A percentile compares a stretch with the other conserved stretches of the same genome.
Evolutionary conservation across 2,888 invertebrate genomes (phyloP).

Genomic region (Phaedon cochleariae): DNA sequence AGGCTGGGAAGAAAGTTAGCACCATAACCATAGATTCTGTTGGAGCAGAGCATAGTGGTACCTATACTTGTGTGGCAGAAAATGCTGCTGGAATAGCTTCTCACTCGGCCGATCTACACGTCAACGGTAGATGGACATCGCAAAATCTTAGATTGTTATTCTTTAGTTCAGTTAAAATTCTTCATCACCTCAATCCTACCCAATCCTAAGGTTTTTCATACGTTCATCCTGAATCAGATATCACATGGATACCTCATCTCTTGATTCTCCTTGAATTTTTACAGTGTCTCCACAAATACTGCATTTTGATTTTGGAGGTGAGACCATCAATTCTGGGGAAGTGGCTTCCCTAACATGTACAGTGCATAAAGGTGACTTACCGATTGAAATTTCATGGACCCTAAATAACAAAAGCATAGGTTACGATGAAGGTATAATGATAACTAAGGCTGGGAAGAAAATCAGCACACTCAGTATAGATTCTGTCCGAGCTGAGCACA

Average conservation of each 20-base stretch:
- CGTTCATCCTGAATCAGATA: no score
- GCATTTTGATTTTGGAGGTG: constrained; percentile 67
- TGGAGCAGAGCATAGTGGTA: constrained; percentile 73
- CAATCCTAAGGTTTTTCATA: no score
- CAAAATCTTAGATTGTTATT: constrained; percentile 42
- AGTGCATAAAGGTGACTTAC: constrained; percentile 76
- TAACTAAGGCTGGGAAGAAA: constrained; percentile 61
- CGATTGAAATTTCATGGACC: constrained; percentile 71
- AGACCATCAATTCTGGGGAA: constrained; percentile 72
- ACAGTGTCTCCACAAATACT: constrained; percentile 65
- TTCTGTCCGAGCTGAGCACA: constrained; percentile 71
- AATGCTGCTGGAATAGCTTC: constrained; percentile 73
- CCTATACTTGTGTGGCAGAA: constrained; percentile 78
- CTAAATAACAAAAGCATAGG: constrained; percentile 64
- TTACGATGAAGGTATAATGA: constrained; percentile 54
- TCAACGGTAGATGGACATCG: constrained; percentile 69
- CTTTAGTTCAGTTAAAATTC: no score
- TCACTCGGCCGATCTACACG: constrained; percentile 66
- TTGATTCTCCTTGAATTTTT: constrained; percentile 4
- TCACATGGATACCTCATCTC: neutral
- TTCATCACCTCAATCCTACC: no score
- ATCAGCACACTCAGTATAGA: constrained; percentile 70
- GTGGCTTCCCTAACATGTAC: constrained; percentile 74
- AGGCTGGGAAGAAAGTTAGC: constrained; percentile 64
- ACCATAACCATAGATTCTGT: constrained; percentile 72